Evolutionary conservation across 2,888 invertebrate genomes (phyloP).

Genomic region (Nematopogon swammerdamellus): DNA sequence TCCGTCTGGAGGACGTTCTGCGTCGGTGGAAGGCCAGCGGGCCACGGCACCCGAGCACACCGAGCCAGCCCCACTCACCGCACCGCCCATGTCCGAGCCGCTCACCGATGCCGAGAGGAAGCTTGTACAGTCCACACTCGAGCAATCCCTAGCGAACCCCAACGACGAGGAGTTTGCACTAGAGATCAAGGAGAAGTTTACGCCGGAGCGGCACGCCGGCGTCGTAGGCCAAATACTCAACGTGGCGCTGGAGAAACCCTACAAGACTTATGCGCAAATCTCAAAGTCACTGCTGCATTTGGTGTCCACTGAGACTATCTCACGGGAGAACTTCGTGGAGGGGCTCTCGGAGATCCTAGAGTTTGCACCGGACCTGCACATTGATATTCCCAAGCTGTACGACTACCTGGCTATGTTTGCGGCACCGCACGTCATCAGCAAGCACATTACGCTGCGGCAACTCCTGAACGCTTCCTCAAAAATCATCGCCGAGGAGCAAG

Average conservation of each 20-base stretch:
- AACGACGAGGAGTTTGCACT: conserved; percentile 29
- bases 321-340: conserved; percentile 41
- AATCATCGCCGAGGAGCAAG: conserved; percentile 32
- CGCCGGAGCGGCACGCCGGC: conserved; percentile 32
- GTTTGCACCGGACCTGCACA: conserved; percentile 66
- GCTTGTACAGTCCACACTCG: conserved; percentile 29
- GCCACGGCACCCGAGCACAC: conserved; percentile 6
- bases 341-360: conserved; percentile 65
- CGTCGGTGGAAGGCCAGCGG: neutral
- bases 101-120: conserved; percentile 30
- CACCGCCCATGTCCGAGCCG: conserved; percentile 21
- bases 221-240: conserved; percentile 35
- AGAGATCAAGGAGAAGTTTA: conserved; percentile 29
- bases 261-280: conserved; percentile 33
- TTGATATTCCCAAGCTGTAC: conserved; percentile 86
- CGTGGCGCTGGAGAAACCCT: conserved; percentile 23
- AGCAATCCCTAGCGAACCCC: conserved; percentile 26
- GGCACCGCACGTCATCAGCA: conserved; percentile 40
- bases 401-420: conserved; percentile 74
- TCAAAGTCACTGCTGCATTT: conserved; percentile 40
- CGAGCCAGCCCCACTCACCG: conserved; percentile 15
- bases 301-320: conserved; percentile 43
- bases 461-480: conserved; percentile 28
- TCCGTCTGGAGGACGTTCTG: conserved; percentile 32
- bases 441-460: conserved; percentile 40